Evolutionary conservation across 2,888 invertebrate genomes (phyloP).

Genomic region (Parnassius orleans): DNA sequence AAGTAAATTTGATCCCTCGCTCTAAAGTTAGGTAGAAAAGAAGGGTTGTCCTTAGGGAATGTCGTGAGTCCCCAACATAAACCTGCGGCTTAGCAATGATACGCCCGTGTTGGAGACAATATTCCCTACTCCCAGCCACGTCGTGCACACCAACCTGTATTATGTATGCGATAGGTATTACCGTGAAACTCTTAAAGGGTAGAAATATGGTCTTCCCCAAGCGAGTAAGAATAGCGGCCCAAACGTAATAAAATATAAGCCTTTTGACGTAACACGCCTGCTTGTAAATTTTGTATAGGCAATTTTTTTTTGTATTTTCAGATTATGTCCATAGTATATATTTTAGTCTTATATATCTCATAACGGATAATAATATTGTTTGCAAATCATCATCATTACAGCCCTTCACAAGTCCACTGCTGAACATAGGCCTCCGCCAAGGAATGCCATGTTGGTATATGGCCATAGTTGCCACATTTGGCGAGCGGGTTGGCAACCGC

Average conservation of each 20-base stretch:
- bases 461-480: no score
- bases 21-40: constrained; percentile 14
- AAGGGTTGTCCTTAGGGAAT: constrained; percentile 24
- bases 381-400: no score
- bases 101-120: constrained; percentile 22
- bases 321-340: no score
- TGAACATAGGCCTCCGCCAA: no score
- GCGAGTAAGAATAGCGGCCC: constrained; percentile 4
- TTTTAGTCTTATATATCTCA: no score
- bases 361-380: no score
- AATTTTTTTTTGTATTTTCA: neutral
- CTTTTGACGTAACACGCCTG: constrained; percentile 6
- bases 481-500: no score
- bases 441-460: no score
- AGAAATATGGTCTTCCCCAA: constrained; percentile 18
- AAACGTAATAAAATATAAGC: constrained; percentile 19
- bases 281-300: neutral
- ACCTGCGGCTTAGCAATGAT: constrained; percentile 27
- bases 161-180: constrained; percentile 19
- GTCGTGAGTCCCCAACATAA: constrained; percentile 21
- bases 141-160: constrained; percentile 11
- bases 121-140: constrained; percentile 3
- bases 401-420: no score
- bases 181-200: constrained; percentile 24
- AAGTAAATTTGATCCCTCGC: constrained; percentile 16